These are phyloP conservation scores for Poecile atricapillus DNA, from an alignment of 2,113 vertebrate genomes.

Conservation along the genomic window DNA sequence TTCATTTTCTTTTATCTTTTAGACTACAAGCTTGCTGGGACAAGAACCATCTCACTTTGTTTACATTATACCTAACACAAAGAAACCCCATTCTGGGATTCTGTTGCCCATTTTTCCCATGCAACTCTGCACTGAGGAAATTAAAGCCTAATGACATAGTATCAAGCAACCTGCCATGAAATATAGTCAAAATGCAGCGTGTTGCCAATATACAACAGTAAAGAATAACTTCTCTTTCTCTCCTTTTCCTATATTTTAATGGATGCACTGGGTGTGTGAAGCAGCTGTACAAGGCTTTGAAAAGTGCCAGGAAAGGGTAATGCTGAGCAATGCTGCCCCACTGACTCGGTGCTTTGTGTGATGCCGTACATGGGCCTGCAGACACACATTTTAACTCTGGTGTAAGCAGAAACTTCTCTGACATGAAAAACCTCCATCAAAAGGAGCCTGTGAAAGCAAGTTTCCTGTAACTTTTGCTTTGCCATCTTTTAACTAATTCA, in stretches of 20 bases:
- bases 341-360: not conserved
- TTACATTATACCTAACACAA: not conserved
- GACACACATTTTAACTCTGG: not conserved
- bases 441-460: not conserved
- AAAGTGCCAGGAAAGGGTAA: not conserved
- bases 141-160: not conserved
- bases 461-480: not conserved
- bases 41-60: not conserved
- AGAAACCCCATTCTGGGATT: not conserved
- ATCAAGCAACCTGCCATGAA: not conserved
- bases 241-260: not conserved
- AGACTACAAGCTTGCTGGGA: not conserved
- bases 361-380: not conserved
- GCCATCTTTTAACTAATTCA: not conserved
- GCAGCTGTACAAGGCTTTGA: not conserved
- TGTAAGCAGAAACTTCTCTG: not conserved
- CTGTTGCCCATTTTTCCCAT: not conserved
- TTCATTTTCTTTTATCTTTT: not conserved
- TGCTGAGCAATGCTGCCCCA: not conserved
- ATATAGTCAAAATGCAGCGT: not conserved
- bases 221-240: not conserved
- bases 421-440: not conserved
- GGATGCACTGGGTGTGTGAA: not conserved
- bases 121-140: not conserved
- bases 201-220: not conserved